phyloP scores from a whole-genome alignment of 2,888 invertebrate species.

The Andrena camellia region DNA sequence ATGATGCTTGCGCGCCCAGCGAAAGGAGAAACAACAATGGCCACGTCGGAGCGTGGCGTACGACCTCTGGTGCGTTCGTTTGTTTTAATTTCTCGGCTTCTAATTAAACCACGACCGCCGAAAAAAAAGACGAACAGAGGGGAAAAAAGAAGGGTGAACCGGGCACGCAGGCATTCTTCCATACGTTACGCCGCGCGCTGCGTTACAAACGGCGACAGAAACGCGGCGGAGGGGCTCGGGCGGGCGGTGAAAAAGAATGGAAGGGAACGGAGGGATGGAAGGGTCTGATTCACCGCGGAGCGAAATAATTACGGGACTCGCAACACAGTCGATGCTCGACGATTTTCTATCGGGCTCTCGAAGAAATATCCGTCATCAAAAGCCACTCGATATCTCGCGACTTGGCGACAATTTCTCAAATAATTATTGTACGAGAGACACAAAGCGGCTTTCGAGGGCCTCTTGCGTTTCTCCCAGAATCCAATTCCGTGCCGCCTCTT shows the following conservation, averaged over 20 bases:
- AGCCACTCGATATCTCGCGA: slow-evolving; percentile 50
- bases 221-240: background rate
- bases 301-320: slow-evolving; percentile 52
- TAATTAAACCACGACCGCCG: slow-evolving; percentile 71
- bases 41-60: slow-evolving; percentile 21
- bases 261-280: background rate
- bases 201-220: slow-evolving; percentile 30
- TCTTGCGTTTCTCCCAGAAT: slow-evolving; percentile 58
- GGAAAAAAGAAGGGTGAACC: slow-evolving; percentile 3
- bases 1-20: slow-evolving; percentile 43
- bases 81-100: slow-evolving; percentile 73
- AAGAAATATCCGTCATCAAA: slow-evolving; percentile 47
- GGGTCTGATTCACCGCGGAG: slow-evolving; percentile 48
- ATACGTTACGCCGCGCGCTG: slow-evolving; percentile 16
- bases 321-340: background rate
- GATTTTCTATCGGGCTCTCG: slow-evolving; percentile 34
- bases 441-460: slow-evolving; percentile 65
- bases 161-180: slow-evolving; percentile 53
- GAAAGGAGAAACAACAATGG: slow-evolving; percentile 58
- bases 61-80: slow-evolving; percentile 60
- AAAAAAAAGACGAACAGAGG: slow-evolving; percentile 37
- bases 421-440: slow-evolving; percentile 69
- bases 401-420: slow-evolving; percentile 63
- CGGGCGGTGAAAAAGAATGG: background rate
- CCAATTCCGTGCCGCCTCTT: slow-evolving; percentile 69